phyloP scores from a whole-genome alignment of 2,113 vertebrate genomes.

The Callorhinus ursinus region DNA sequence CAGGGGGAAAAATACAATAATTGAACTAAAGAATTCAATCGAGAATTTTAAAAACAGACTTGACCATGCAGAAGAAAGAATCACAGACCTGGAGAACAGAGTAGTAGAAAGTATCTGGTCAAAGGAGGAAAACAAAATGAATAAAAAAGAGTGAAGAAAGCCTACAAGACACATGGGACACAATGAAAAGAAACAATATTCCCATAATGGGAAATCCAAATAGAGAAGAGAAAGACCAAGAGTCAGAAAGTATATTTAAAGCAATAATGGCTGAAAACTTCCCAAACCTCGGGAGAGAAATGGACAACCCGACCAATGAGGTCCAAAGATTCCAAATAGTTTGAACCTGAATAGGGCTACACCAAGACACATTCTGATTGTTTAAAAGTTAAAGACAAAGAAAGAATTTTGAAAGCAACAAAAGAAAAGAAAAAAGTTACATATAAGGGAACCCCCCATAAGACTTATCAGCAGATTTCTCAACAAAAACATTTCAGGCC shows the following conservation, averaged over 20 bases:
- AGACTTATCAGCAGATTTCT: background rate
- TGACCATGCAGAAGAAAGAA: background rate
- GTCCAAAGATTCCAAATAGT: background rate
- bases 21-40: background rate
- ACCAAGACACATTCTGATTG: background rate
- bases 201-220: background rate
- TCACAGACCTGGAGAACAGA: background rate
- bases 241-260: background rate
- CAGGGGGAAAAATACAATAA: background rate
- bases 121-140: background rate
- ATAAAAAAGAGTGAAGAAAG: background rate
- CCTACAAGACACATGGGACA: background rate
- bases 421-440: background rate
- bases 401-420: background rate
- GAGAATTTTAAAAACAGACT: background rate
- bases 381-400: background rate
- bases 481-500: background rate
- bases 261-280: background rate
- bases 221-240: background rate
- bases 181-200: background rate
- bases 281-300: background rate
- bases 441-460: background rate
- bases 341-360: background rate
- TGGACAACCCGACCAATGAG: background rate
- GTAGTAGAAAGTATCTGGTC: background rate